A percentile compares a stretch with the other conserved stretches of the same genome.
Evolutionary conservation across 2,888 invertebrate genomes (phyloP).

Genomic region (Drosophila ustulata): DNA sequence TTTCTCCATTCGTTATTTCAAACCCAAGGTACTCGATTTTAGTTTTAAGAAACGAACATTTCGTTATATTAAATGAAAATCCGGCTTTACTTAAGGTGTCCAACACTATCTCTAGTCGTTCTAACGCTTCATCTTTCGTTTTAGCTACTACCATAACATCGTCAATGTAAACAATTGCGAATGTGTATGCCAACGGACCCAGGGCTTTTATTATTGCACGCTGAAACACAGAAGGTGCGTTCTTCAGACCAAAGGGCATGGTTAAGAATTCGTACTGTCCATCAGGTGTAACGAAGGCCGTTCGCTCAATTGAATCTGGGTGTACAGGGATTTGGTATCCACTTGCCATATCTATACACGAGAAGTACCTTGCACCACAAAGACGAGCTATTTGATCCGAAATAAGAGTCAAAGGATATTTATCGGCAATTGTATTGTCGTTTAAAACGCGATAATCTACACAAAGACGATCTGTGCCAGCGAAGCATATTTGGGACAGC

Average conservation of each 20-base stretch:
- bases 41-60: constrained; percentile 11
- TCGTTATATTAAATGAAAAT: constrained; percentile 4
- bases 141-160: constrained; percentile 8
- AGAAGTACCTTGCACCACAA: constrained; percentile 11
- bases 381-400: constrained; percentile 9
- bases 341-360: constrained; percentile 14
- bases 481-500: not conserved
- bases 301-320: constrained; percentile 4
- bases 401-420: constrained; percentile 11
- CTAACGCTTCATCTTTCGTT: constrained; percentile 5
- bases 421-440: constrained; percentile 11
- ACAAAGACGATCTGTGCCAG: constrained; percentile 7
- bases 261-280: constrained; percentile 10
- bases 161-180: constrained; percentile 7
- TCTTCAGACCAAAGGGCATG: constrained; percentile 8
- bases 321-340: constrained; percentile 13
- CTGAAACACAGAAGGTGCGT: constrained; percentile 9
- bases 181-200: constrained; percentile 3
- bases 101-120: constrained; percentile 3
- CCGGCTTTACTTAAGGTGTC: too few relatives aligned
- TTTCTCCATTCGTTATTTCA: constrained; percentile 1
- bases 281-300: constrained; percentile 3
- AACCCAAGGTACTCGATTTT: constrained; percentile 13
- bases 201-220: constrained; percentile 4
- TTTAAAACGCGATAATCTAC: constrained; percentile 4